phyloP scores from a whole-genome alignment of 1,140 invertebrate species.

The Drosophila fuyamai region DNA sequence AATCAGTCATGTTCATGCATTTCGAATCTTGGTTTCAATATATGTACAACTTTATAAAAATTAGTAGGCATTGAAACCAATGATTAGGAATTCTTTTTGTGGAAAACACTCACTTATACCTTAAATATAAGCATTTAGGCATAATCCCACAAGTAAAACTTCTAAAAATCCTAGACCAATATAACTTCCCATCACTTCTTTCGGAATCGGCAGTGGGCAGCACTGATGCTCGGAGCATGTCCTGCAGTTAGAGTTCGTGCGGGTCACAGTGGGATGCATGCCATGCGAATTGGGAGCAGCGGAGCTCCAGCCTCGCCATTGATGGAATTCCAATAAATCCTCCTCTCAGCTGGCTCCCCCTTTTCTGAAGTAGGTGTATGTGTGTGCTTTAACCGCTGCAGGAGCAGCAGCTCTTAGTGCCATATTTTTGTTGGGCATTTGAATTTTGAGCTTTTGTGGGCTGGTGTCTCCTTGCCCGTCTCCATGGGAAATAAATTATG shows the following conservation, averaged over 20 bases:
- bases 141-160: too few species aligned
- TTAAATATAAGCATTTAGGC: too few species aligned
- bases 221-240: slow-evolving; percentile 24
- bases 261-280: slow-evolving; percentile 74
- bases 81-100: too few species aligned
- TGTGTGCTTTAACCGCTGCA: slow-evolving; percentile 24
- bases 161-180: too few species aligned
- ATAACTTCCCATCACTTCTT: neutral
- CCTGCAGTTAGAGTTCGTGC: slow-evolving; percentile 46
- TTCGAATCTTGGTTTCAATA: too few species aligned
- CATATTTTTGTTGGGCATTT: slow-evolving; percentile 63
- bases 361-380: slow-evolving; percentile 22
- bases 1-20: too few species aligned
- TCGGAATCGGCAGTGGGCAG: slow-evolving; percentile 7
- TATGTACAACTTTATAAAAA: too few species aligned
- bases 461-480: slow-evolving; percentile 22
- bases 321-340: slow-evolving; percentile 81
- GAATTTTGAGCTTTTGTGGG: slow-evolving; percentile 59
- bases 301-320: slow-evolving; percentile 58
- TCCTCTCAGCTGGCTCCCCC: slow-evolving; percentile 47
- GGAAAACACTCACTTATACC: too few species aligned
- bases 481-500: slow-evolving; percentile 61
- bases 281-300: slow-evolving; percentile 66
- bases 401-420: slow-evolving; percentile 17
- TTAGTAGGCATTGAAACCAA: too few species aligned